These are phyloP conservation scores for Saguinus imperator DNA, from an alignment of 2,113 vertebrate genomes.

Conservation along the genomic window DNA sequence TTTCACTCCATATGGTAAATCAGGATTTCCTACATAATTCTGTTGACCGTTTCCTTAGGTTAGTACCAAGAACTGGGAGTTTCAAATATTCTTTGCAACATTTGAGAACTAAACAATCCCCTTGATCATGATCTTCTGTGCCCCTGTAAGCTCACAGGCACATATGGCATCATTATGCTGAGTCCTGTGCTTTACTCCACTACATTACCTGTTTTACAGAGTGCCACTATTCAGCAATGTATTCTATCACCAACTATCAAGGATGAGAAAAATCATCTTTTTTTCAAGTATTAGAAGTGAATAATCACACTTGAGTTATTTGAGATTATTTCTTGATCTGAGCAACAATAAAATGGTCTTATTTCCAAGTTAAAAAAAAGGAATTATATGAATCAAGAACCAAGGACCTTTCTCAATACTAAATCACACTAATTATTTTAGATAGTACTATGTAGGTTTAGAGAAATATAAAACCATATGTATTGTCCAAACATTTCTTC, in stretches of 20 bases:
- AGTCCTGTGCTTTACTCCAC: not conserved
- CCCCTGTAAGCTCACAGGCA: not conserved
- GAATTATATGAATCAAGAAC: not conserved
- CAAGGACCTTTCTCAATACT: not conserved
- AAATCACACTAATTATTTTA: constrained; percentile 25
- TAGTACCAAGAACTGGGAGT: not conserved
- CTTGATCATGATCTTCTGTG: not conserved
- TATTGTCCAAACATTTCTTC: not conserved
- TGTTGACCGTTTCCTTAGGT: not conserved
- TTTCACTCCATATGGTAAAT: not conserved
- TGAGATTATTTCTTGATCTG: constrained; percentile 8
- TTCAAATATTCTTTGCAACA: constrained; percentile 22
- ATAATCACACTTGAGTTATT: not conserved
- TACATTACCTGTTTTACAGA: not conserved
- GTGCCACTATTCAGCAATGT: not conserved
- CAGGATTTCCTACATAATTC: not conserved
- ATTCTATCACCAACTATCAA: not conserved
- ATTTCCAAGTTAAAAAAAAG: constrained; percentile 21
- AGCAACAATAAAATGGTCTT: not conserved
- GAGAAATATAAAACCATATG: constrained; percentile 25
- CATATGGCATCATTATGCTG: not conserved
- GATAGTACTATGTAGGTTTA: not conserved
- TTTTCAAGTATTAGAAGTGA: not conserved
- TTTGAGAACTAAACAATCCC: not conserved
- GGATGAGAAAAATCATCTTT: not conserved